A percentile compares a stretch with the other conserved stretches of the same genome.
Conservation (phyloP, 2,797 vertebrate genomes). For the Champsocephalus gunnari region DNA sequence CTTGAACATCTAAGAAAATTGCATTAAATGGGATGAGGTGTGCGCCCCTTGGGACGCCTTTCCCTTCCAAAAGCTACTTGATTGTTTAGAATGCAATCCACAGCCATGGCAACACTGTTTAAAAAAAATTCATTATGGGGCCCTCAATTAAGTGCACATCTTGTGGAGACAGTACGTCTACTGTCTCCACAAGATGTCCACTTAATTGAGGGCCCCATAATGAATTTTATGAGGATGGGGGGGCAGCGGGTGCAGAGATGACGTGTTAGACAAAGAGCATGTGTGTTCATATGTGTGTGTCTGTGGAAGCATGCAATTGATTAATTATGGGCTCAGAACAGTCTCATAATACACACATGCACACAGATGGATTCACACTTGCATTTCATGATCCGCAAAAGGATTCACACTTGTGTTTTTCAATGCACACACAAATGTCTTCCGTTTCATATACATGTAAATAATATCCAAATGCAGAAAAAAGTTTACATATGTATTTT, state of each 20-base stretch:
- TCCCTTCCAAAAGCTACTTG: constrained; percentile 42
- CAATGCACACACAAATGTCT: no score
- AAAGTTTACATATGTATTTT: no score
- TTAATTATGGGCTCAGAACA: no score
- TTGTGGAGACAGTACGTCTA: constrained; percentile 13
- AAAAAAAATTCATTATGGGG: constrained; percentile 26
- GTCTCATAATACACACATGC: no score
- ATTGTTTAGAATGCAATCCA: constrained; percentile 60
- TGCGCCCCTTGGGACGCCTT: constrained; percentile 58
- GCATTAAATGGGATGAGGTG: constrained; percentile 71
- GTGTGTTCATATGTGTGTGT: neutral
- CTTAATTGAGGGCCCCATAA: no score
- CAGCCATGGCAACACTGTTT: constrained; percentile 35
- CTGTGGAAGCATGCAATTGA: constrained; percentile 5
- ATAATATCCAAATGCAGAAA: no score
- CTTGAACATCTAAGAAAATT: constrained; percentile 69
- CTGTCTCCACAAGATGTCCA: no score
- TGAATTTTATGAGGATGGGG: constrained; percentile 11
- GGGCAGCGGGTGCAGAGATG: constrained; percentile 11
- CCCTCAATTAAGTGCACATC: constrained; percentile 53
- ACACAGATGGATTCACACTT: no score
- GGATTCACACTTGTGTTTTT: no score
- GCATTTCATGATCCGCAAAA: no score
- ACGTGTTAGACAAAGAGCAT: constrained; percentile 10
- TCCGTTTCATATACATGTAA: no score